phyloP scores from a whole-genome alignment of 2,113 vertebrate species.

The Brienomyrus longianalis region DNA sequence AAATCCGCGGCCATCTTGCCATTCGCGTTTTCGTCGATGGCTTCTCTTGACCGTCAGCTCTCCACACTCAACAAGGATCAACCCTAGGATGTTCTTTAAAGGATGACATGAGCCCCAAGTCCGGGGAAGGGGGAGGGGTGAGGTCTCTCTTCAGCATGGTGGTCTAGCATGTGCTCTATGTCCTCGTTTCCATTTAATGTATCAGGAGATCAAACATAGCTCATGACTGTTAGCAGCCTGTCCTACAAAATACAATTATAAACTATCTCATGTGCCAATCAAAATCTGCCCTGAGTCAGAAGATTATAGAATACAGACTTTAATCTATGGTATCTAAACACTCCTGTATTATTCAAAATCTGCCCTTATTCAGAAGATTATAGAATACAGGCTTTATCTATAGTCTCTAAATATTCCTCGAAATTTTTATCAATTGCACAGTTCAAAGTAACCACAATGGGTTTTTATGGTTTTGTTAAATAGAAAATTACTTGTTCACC shows the following conservation, averaged over 20 bases:
- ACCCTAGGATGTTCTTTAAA: neutral
- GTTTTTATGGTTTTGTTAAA: neutral
- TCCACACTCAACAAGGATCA: neutral
- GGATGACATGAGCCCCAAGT: neutral
- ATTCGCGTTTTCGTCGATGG: neutral
- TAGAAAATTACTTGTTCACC: neutral
- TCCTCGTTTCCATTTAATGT: neutral
- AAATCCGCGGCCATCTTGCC: neutral
- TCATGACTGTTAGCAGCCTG: neutral
- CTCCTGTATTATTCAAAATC: neutral
- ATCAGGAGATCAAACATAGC: neutral
- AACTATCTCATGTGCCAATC: neutral
- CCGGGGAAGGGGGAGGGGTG: neutral
- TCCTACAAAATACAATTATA: neutral
- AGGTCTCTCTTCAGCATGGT: neutral
- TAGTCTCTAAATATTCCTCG: neutral
- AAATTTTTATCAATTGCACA: neutral
- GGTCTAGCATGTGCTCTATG: neutral
- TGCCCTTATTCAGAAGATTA: neutral
- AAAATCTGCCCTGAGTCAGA: neutral
- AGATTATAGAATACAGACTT: neutral
- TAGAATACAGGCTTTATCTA: neutral
- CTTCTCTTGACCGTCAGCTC: neutral
- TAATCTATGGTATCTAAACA: neutral
- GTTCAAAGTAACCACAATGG: neutral